Percentiles rank a stretch among this genome's conserved stretches.
Evolutionary conservation across 2,113 vertebrate genomes (phyloP).

Genomic region (Chloroceryle aenea): DNA sequence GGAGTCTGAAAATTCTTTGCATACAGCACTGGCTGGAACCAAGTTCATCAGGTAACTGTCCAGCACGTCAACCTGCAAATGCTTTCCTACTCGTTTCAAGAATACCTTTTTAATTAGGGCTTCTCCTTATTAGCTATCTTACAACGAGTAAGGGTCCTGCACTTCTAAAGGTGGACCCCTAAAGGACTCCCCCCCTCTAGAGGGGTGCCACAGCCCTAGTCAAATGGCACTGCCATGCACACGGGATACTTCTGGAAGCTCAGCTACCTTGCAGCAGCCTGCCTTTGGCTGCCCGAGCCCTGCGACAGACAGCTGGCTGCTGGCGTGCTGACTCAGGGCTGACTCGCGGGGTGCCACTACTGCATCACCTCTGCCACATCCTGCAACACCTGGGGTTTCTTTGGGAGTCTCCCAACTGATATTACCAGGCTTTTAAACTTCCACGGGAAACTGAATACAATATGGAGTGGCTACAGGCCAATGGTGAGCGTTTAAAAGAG

Average conservation of each 20-base stretch:
- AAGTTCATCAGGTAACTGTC: neutral
- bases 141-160: neutral
- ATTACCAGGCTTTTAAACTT: neutral
- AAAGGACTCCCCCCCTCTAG: too few species aligned
- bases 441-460: neutral
- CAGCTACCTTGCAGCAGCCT: neutral
- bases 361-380: slow-evolving; percentile 15
- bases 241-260: neutral
- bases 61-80: neutral
- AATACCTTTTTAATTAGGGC: neutral
- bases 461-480: neutral
- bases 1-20: neutral
- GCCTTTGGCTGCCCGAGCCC: neutral
- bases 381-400: slow-evolving; percentile 6
- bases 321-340: neutral
- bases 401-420: neutral
- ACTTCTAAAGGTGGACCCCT: neutral
- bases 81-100: neutral
- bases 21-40: neutral
- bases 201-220: neutral
- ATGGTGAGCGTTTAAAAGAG: neutral
- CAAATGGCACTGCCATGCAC: fast-evolving
- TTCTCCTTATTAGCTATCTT: neutral
- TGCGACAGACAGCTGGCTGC: neutral
- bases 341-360: neutral